These are phyloP conservation scores for Pseudotriccus pelzelni DNA, from an alignment of 2,797 vertebrate species.

Conservation along the genomic window DNA sequence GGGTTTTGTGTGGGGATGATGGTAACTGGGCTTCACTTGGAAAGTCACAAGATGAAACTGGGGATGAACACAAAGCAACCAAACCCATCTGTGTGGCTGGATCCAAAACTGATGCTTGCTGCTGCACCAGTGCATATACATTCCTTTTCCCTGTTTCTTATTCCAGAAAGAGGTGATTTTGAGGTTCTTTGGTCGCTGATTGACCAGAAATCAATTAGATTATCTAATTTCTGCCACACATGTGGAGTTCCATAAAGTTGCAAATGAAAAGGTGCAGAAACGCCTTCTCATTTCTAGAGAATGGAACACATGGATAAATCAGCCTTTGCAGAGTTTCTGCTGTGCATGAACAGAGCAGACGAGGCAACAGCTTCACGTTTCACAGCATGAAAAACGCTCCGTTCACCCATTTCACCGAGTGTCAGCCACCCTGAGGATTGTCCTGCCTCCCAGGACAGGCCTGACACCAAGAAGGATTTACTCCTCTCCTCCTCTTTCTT, in stretches of 20 bases:
- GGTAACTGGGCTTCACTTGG: not conserved
- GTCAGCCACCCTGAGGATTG: not conserved
- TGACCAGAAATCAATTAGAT: not conserved
- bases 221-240: conserved; percentile 4
- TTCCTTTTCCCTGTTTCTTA: not conserved
- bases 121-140: not conserved
- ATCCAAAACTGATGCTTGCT: not conserved
- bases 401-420: not conserved
- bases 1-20: not conserved
- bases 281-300: not conserved
- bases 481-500: not conserved
- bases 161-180: not conserved
- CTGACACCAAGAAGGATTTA: not conserved
- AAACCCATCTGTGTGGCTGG: not conserved
- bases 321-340: not conserved
- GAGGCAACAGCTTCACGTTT: not conserved
- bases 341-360: not conserved
- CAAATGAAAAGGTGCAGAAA: not conserved
- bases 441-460: not conserved
- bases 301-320: not conserved
- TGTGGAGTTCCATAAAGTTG: not conserved
- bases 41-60: not conserved
- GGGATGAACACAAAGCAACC: not conserved
- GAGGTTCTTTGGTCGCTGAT: not conserved
- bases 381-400: not conserved